Evolutionary conservation across 2,888 invertebrate species (phyloP), one percentile per base, ranked within the genome.

Genomic region (Philhelius pedissequus): DNA sequence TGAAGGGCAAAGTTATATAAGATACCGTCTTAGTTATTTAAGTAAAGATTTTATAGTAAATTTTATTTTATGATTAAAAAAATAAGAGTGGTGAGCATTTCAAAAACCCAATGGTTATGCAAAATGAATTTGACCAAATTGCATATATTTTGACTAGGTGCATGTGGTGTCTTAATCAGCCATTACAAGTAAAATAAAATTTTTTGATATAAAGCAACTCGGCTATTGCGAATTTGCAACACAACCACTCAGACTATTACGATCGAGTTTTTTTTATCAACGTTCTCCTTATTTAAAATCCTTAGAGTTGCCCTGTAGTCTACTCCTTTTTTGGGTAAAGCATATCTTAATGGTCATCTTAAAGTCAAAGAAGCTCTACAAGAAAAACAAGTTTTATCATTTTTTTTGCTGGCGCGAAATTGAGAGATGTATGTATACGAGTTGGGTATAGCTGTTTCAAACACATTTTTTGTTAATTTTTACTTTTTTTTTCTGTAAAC

Each of bases 291-390:
- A 58, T 38, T 58, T 38, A 7, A 15, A 43, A 43, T 20, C 35
- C 27, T 30, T 48, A 35, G 22, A 38, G 18, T 60, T 38, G 50
- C 20, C 4, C 6, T 50, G 60, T 50, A 30, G 3, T 35, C n/a
- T 11, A 6, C 13, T 50, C 50, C 45, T 52, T 73, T 73, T 73
- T 62, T 73, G 22, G 38, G 9, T 32, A 62, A 38, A 30, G 30
- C 62, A 38, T 73, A 73, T 73, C 71, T 60, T 73, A 60, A 48
- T 73, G 71, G 71, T 20, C 50, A 73, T 73, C 73, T 73, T 52
- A 22, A 38, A 71, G 58, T 52, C 48, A 48, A 50, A 38, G 56
- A 35, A 48, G 48, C 48, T 48, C 25, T 48, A 7, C 18, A 27
- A 62, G 30, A 8, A 60, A 62, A 27, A 62, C 27, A 30, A 43